phyloP scores from a whole-genome alignment of 2,888 invertebrate genomes.

The Machimus rusticus region DNA sequence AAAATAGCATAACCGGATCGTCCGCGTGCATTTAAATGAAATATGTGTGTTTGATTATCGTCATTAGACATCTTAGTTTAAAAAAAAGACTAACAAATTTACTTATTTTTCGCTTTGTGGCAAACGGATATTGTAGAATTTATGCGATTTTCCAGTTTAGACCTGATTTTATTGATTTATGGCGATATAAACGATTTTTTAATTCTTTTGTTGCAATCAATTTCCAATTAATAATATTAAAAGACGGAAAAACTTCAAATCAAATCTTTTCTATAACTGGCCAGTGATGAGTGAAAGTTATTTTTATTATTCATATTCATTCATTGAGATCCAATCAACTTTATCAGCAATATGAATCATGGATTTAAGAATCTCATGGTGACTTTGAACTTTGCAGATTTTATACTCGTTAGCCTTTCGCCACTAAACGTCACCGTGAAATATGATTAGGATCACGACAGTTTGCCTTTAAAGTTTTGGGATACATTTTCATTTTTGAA shows the following conservation, averaged over 20 bases:
- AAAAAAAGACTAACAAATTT: background rate
- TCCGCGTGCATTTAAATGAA: background rate
- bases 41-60: background rate
- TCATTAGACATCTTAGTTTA: background rate
- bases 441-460: background rate
- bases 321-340: background rate
- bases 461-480: background rate
- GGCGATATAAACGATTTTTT: background rate
- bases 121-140: background rate
- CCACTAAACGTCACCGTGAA: background rate
- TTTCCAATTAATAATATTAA: background rate
- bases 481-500: background rate
- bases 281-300: background rate
- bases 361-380: background rate
- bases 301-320: background rate
- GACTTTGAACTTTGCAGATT: constrained; percentile 16
- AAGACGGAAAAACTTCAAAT: background rate
- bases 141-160: background rate
- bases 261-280: background rate
- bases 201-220: background rate
- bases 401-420: background rate
- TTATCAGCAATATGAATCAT: background rate
- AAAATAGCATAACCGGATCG: background rate
- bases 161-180: background rate
- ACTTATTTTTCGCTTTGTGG: background rate